Percentiles rank a stretch among this genome's conserved stretches.
Conservation (phyloP, 2,797 vertebrate species). For the Pipistrellus kuhlii region DNA sequence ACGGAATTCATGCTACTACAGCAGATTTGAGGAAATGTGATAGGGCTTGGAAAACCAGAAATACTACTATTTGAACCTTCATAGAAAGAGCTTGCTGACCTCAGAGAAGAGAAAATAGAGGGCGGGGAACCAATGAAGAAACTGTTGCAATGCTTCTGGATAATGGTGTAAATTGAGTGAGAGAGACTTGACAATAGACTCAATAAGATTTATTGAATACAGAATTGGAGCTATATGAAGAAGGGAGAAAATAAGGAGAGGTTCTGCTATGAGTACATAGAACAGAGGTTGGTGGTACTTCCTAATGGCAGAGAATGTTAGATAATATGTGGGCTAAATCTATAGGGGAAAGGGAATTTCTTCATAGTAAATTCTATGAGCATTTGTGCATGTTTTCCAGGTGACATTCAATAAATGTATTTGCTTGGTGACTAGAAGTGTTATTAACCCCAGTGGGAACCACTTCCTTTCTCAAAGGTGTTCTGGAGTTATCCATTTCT, state of each 20-base stretch:
- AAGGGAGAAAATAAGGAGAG: not conserved
- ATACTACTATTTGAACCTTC: not conserved
- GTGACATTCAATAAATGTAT: not conserved
- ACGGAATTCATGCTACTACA: not conserved
- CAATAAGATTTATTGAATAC: not conserved
- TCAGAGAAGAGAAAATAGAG: not conserved
- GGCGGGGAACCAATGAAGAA: not conserved
- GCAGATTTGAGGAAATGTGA: not conserved
- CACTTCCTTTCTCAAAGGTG: not conserved
- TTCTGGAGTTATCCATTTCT: not conserved
- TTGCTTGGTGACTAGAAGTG: not conserved
- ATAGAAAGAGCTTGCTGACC: not conserved
- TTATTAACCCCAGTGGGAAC: not conserved
- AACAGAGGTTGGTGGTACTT: fast-evolving
- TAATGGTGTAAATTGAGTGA: not conserved
- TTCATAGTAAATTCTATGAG: not conserved
- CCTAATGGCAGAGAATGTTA: not conserved
- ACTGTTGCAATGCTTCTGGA: not conserved
- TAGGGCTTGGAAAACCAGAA: not conserved
- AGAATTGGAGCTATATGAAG: not conserved
- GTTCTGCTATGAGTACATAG: not conserved
- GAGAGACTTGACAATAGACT: not conserved
- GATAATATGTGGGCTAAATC: not conserved
- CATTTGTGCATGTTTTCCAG: not conserved
- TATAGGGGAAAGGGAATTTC: not conserved